Evolutionary conservation across 2,888 invertebrate species (phyloP), one percentile per base, ranked within the genome.

Genomic region (Rhopalosiphum nymphaeae): DNA sequence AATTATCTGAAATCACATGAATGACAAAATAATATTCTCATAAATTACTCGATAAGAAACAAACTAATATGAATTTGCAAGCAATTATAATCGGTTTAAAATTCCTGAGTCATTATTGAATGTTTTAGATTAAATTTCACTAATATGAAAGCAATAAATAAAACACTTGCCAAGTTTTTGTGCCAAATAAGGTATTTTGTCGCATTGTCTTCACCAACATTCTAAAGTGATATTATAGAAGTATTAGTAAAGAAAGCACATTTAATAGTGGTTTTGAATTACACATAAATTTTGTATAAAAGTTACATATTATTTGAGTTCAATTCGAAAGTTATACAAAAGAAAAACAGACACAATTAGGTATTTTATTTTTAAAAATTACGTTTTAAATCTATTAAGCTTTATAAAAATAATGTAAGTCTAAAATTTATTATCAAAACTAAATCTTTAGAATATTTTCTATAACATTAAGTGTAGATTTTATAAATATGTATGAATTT

Each of bases 181-280:
- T 90, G 93, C 93, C 93, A 93, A 93, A 93, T 93, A 93, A 84
- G 93, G 93, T 49, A 85, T 85, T 93, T 93, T 57, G 26, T 85
- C 57, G 11, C 49, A 85, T 90, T 89, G 93, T 93, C 89, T 90
- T 93, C 67, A 67, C 61, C 86, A 49, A 36, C 42, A n/a, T 56
- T 29, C 53, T 53, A 78, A 78, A 78, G 56, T 56, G 44, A 44
- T 78, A 78, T 88, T 53, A 29, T 53, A 13, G 42, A 53, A 56
- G 49, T 78, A 93, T 89, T 56, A 56, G 88, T 78, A 89, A 93
- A 93, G 88, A 93, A 93, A 93, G 56, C 88, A 88, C 67, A 88
- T 88, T 36, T 53, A 67, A 67, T 61, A 49, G 44, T 78, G 29
- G 67, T 93, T 93, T 93, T 26, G n/a, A 89, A 93, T 89, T 67